Base-by-base conservation (phyloP, 2,888 invertebrate genomes). In the Neocrepidodera transversa region DNA sequence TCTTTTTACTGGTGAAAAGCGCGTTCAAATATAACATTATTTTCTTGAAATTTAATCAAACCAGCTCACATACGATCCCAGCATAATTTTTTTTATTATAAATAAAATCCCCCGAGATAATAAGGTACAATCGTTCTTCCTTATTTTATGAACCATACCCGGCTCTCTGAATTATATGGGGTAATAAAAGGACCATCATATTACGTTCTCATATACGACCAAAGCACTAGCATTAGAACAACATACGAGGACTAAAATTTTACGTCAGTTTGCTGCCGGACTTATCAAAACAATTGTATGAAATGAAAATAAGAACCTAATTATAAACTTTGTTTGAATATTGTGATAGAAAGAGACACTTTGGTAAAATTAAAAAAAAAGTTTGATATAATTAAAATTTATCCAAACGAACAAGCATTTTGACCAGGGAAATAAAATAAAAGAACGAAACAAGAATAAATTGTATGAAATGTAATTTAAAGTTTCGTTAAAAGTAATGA, bases 171-270 rank as follows among this genome's bases (percentile, higher is more conserved):
- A 62, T 58, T 51, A 54, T 53, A 53, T 43, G 26, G 26, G 20
- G 52, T 47, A 43, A 54, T 54, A 62, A 62, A 62, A 58, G 11
- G 32, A 18, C 40, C 50, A 52, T 47, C 51, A 16, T 51, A 58
- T 30, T 36, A 54, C 58, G 43, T 57, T 54, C 42, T 51, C 55
- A 20, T 55, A 40, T 48, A 55, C n/a, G 18, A 20, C 18, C 26
- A 14, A 20, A 23, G 45, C 38, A 30, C n/a, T n/a, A 23, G 45
- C 45, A 45, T 45, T 45, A 26, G 17, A 52, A 28, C 16, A 42
- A 52, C 52, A 23, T 32, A n/a, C 3, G 16, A 13, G 17, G 26
- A 16, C 14, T 51, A 42, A 52, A 42, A 52, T 52, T 42, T 28
- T 3, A 23, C 40, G 28, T 30, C 49, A 18, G 16, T 7, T n/a